phyloP scores from a whole-genome alignment of 2,888 invertebrate species.

The Caenorhabditis sinica region DNA sequence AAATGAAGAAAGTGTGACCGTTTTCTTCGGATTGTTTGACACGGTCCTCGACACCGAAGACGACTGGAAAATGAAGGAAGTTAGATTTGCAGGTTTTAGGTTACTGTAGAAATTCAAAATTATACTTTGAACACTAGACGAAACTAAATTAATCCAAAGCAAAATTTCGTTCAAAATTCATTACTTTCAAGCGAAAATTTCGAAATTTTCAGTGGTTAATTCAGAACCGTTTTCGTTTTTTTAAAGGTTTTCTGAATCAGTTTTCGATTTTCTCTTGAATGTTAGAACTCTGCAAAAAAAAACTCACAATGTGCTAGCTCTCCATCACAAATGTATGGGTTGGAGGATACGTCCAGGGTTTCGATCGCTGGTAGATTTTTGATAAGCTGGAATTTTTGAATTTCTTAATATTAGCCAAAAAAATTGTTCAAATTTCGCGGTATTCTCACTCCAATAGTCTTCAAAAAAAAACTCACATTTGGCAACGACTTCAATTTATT shows the following conservation, averaged over 20 bases:
- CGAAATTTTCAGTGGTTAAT: too few relatives aligned
- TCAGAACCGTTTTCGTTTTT: too few relatives aligned
- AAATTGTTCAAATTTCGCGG: too few relatives aligned
- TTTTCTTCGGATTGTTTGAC: slow-evolving; percentile 74
- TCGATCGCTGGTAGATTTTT: slow-evolving; percentile 81
- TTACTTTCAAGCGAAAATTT: too few relatives aligned
- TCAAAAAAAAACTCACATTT: slow-evolving; percentile 37
- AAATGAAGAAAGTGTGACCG: slow-evolving; percentile 72
- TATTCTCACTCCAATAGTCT: too few relatives aligned
- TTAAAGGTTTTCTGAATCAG: not conserved
- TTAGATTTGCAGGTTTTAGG: not conserved
- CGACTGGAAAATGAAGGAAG: slow-evolving; percentile 66
- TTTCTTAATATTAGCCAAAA: too few relatives aligned
- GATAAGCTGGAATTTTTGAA: slow-evolving; percentile 83
- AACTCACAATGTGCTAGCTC: slow-evolving; percentile 68
- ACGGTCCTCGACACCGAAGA: slow-evolving; percentile 72
- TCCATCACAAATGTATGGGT: slow-evolving; percentile 83
- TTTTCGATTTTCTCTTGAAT: not conserved
- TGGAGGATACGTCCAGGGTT: slow-evolving; percentile 84
- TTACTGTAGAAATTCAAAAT: not conserved
- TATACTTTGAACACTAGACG: too few relatives aligned
- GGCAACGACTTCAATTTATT: slow-evolving; percentile 90
- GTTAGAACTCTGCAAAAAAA: not conserved
- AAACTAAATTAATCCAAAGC: too few relatives aligned
- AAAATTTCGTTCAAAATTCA: too few relatives aligned